Base-by-base conservation (phyloP, 2,888 invertebrate species). In the Eilema caniola region DNA sequence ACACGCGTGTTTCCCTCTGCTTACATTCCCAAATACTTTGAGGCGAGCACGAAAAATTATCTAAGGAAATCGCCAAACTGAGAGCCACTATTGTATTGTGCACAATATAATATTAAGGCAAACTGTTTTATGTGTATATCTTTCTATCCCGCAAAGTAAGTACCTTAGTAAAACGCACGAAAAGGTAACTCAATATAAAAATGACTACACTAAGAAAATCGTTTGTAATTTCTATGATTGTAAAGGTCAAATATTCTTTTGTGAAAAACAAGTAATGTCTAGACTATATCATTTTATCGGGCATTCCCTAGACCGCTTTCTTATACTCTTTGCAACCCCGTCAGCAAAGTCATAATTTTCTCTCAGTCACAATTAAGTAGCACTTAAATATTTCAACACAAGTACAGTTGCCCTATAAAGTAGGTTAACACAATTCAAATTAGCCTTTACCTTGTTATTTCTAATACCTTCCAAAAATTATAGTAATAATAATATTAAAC, bases 361-460 rank as follows among this genome's bases (percentile, higher is more conserved):
- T 23, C 33, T 33, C 28, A 63, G 47, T 64, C 47, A 31, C 47
- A 66, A 70, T 61, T 65, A 53, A n/a, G 47, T 7, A 37, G 23
- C 66, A 28, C 59, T 70, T 20, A 61, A 70, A 66, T 62, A 23
- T 62, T 62, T 62, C 33, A 66, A 33, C 53, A 28, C 20, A 63
- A 59, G 59, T 56, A 62, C 63, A 62, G 53, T 53, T 2, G n/a
- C 53, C n/a, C 53, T 10, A 20, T 8, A n/a, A 53, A 53, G 10
- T 47, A n/a, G 10, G n/a, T 53, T 53, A 53, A 53, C 53, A 20
- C 47, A 10, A n/a, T n/a, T 20, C 53, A 53, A 53, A 20, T n/a
- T 53, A 53, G n/a, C 53, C 47, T 20, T 47, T 20, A 47, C 47
- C 47, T 41, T 47, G 20, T 20, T 37, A 4, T n/a, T n/a, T 47